Evolutionary conservation across 2,113 vertebrate genomes (phyloP), one percentile per base, ranked within the genome.

Genomic region (Amphilophus citrinellus): DNA sequence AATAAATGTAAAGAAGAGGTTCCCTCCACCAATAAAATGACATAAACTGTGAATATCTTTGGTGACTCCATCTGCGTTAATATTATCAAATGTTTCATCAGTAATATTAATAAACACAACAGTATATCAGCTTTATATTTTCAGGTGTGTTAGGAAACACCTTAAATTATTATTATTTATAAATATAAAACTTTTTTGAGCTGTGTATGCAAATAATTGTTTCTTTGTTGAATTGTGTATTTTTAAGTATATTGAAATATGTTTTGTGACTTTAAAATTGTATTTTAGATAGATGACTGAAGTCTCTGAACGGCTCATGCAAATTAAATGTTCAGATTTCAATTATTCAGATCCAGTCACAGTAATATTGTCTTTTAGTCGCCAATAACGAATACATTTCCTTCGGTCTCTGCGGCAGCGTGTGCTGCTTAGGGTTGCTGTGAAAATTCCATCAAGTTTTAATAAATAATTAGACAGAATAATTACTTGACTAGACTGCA

Each of bases 401-500:
- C 59, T 50, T 76, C 82, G 35, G 7, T 56, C 65, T 73, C 56
- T 57, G 44, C 71, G 30, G 68, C 71, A 62, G 59, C 82, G 50
- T 57, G 71, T 60, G 57, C 79, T 35, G 15, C 58, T 80, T 35
- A 59, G 59, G 18, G n/a, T 79, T 81, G 53, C 85, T n/a, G 50
- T 79, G 62, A n/a, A 88, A 86, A 89, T 42, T 35, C 82, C 91
- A 90, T 91, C 87, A 83, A 75, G 61, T 57, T 82, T 83, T 87
- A 80, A 89, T 89, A 85, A 89, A 86, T 89, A 88, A 90, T 90
- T 81, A 90, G 71, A 83, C 3, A 10, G 58, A 59, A 59, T 83
- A 89, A 91, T 94, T 76, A 88, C 84, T 88, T 86, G 87, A 93
- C 92, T 86, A 83, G 80, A 84, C 61, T 14, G 37, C 65, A 83